Evolutionary conservation across 2,888 invertebrate genomes (phyloP), one percentile per base, ranked within the genome.

Genomic region (Rhagophthalmus giganteus): DNA sequence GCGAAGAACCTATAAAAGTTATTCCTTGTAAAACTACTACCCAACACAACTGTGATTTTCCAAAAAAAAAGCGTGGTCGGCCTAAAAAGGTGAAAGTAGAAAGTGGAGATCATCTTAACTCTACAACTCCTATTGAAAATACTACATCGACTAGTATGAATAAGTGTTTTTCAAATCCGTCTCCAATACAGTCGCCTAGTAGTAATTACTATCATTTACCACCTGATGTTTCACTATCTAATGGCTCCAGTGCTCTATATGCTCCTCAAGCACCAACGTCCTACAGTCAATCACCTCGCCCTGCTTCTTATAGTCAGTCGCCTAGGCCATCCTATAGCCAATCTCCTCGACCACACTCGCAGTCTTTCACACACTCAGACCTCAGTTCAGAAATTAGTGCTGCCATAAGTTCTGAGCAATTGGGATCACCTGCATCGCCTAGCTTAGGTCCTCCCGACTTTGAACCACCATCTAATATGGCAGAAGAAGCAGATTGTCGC

Each of bases 31-130:
- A 79, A 54, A 78, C 78, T 55, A 78, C 79, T 12, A 63, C 69
- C 30, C 65, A 67, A 54, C 64, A 68, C 52, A 78, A 77, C 66
- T 78, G 77, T 55, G 82, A 82, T 69, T 84, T 87, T 55, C 86
- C 88, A 55, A 92, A 92, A 77, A 93, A 93, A 75, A 92, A 93
- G 70, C 77, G 93, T 14, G 92, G 93, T 11, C 80, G 92, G 54
- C 92, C 93, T 54, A 93, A 93, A 76, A 94, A 93, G 76, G 85
- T 90, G 10, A 82, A 88, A 56, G 51, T 61, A 20, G 65, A 64
- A 40, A 62, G 63, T 45, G 35, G 51, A 27, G 64, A 64, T 39
- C 49, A 51, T 55, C 39, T 54, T 30, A 31, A 48, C 44, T 37
- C 59, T 28, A 16, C 44, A 9, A 49, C 52, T 47, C 49, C 49